These are phyloP conservation scores for Hemiprocne comata DNA, from an alignment of 2,113 vertebrate genomes.

Conservation along the genomic window DNA sequence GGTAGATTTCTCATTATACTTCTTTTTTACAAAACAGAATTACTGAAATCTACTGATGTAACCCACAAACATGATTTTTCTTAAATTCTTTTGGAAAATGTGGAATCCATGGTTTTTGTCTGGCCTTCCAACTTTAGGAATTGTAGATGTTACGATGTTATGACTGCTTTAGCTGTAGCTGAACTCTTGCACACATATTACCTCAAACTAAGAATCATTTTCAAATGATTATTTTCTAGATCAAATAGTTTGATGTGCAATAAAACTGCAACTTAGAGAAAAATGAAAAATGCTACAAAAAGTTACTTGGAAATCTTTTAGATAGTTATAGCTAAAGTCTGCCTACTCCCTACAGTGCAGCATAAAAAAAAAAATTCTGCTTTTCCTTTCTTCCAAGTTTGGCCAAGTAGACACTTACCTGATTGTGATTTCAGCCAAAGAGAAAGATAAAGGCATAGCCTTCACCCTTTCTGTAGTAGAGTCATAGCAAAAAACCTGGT, in stretches of 20 bases:
- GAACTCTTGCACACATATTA: background rate
- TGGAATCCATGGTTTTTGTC: background rate
- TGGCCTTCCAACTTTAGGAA: background rate
- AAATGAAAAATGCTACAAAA: background rate
- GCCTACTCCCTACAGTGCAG: background rate
- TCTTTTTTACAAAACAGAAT: background rate
- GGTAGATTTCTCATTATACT: background rate
- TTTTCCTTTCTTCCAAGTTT: background rate
- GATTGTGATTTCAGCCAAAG: background rate
- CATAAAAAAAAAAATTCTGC: background rate
- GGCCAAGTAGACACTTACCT: background rate
- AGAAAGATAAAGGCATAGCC: background rate
- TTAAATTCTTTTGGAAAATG: background rate
- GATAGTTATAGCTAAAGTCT: background rate
- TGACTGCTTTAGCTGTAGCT: background rate
- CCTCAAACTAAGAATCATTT: background rate
- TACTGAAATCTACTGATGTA: background rate
- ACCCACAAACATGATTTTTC: background rate
- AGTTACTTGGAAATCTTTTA: background rate
- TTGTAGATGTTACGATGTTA: background rate
- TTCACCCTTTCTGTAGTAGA: background rate
- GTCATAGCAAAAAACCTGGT: background rate
- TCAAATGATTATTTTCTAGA: background rate
- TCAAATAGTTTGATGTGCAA: background rate
- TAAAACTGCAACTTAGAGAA: background rate